These are phyloP conservation scores for Dorcus hopei DNA, from an alignment of 2,888 invertebrate genomes.

Conservation along the genomic window DNA sequence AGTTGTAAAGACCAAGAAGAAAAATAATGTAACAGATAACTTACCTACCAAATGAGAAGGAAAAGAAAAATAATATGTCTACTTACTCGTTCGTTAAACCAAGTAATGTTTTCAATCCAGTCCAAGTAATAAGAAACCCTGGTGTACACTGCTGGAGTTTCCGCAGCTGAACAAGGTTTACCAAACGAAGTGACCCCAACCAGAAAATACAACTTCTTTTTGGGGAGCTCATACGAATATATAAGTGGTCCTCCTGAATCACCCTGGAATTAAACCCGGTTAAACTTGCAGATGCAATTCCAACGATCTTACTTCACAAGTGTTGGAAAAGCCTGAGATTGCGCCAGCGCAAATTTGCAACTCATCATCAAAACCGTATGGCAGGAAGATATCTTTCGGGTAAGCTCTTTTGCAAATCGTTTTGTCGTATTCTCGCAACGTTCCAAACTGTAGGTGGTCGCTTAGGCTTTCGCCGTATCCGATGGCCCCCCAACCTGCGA, in stretches of 20 bases:
- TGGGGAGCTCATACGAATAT: constrained; percentile 39
- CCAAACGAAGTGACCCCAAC: constrained; percentile 51
- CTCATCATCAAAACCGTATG: background rate
- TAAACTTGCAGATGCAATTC: background rate
- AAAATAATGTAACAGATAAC: too few species aligned
- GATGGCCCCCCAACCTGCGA: constrained; percentile 54
- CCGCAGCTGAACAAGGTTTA: constrained; percentile 39
- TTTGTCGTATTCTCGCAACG: background rate
- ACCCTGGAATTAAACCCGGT: constrained; percentile 46
- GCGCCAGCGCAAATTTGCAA: constrained; percentile 5
- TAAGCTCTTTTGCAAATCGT: background rate
- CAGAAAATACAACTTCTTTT: constrained; percentile 38
- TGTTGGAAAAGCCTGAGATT: constrained; percentile 4
- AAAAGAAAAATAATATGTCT: too few species aligned
- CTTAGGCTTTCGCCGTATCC: constrained; percentile 33
- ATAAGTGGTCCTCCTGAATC: constrained; percentile 61
- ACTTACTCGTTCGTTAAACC: constrained; percentile 43
- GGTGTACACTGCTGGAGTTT: constrained; percentile 52
- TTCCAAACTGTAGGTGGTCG: constrained; percentile 37
- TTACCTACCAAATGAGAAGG: too few species aligned
- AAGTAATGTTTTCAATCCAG: constrained; percentile 60
- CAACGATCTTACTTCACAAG: constrained; percentile 6
- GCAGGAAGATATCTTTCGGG: background rate
- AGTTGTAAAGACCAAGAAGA: too few species aligned
- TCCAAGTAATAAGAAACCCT: constrained; percentile 54